These are phyloP conservation scores for Eurystomus glaucurus DNA, from an alignment of 2,797 vertebrate species.

Conservation along the genomic window DNA sequence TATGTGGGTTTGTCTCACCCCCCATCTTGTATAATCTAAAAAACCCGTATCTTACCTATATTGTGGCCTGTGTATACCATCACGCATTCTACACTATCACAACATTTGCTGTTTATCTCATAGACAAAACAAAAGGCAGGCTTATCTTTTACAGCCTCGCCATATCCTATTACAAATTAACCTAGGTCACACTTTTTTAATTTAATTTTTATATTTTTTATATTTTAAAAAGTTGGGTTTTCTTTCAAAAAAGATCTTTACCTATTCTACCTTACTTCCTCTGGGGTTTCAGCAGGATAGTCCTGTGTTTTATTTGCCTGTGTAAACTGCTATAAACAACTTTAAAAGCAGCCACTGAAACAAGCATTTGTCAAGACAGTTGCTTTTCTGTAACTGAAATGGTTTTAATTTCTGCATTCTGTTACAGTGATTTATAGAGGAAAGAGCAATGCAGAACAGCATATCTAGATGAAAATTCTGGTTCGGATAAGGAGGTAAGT, in stretches of 20 bases:
- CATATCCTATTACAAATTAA: background rate
- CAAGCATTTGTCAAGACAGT: background rate
- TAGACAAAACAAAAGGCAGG: background rate
- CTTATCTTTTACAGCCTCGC: background rate
- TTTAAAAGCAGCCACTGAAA: constrained; percentile 1
- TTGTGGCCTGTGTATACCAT: background rate
- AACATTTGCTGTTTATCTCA: background rate
- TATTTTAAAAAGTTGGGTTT: background rate
- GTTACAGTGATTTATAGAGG: constrained; percentile 92
- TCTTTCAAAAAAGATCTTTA: background rate
- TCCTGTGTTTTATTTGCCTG: background rate
- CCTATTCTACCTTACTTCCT: background rate
- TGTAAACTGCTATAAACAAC: background rate
- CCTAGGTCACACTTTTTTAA: background rate
- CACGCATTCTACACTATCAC: background rate
- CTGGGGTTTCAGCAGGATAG: background rate
- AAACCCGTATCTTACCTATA: background rate
- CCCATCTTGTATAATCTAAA: background rate
- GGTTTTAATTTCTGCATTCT: background rate
- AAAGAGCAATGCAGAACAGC: constrained; percentile 87
- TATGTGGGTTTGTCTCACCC: background rate
- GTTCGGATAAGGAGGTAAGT: constrained; percentile 53
- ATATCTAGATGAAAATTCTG: background rate
- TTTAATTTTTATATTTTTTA: background rate
- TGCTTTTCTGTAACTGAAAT: background rate